Evolutionary conservation across 2,888 invertebrate genomes (phyloP), one percentile per base, ranked within the genome.

Genomic region (Amorpha juglandis): DNA sequence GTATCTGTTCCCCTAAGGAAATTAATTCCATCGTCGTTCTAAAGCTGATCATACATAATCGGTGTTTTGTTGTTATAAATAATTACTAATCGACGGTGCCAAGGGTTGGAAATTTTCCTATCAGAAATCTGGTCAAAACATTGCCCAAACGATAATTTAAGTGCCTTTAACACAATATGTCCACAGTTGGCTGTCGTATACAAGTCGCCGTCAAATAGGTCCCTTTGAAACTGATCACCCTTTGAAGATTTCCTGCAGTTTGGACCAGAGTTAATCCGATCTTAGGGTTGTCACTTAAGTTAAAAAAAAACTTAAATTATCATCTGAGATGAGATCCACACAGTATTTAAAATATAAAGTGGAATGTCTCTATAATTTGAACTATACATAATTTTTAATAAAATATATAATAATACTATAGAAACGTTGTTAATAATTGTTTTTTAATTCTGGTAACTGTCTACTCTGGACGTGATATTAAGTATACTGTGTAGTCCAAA

Each of bases 171-270:
- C 58, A 58, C 58, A 58, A 58, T 58, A 19, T 19, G 19, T 42
- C 38, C 38, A 42, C 19, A 58, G 53, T 16, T n/a, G 16, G 35
- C 8, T 55, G 16, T 16, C 11, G 8, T 38, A 19, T 38, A 42
- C 35, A 9, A 58, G 38, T 55, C 27, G 11, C 6, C 16, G 19
- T 58, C 58, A 58, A 42, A 38, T 19, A 58, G 7, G 42, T 19
- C 4, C 19, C 42, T 42, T 12, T 58, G 11, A 42, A 16, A 58
- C 27, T 51, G 51, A 55, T 16, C 19, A 19, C 19, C 58, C 58
- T 58, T 58, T 58, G 58, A 58, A 58, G 58, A 38, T 58, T 58
- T 11, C 58, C 0, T 58, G 38, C 19, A 42, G 8, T 58, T 58
- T 42, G 38, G 12, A 19, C 11, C 12, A 19, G 50, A 9, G 19